Evolutionary conservation across 2,113 vertebrate species (phyloP).

Genomic region (Chiloscyllium plagiosum): DNA sequence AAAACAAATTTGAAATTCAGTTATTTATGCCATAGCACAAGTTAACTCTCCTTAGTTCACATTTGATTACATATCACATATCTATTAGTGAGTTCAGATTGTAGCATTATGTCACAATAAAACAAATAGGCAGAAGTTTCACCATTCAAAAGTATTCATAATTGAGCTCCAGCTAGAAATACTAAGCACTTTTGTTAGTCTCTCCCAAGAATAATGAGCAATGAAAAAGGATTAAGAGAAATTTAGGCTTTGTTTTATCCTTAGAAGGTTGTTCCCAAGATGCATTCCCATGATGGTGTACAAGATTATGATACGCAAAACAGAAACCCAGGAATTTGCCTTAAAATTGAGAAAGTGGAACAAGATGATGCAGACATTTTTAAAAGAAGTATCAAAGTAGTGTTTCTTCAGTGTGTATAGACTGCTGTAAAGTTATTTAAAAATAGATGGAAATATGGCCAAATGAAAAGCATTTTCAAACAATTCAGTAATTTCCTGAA

Average conservation of each 20-base stretch:
- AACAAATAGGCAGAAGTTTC: neutral
- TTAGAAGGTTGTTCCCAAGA: neutral
- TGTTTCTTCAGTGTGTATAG: neutral
- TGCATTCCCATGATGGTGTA: neutral
- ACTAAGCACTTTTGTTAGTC: neutral
- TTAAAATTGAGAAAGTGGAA: neutral
- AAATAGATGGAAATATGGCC: neutral
- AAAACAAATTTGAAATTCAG: neutral
- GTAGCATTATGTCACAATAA: neutral
- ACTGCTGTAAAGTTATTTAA: neutral
- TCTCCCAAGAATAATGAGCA: neutral
- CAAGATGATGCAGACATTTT: neutral
- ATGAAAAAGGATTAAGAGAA: neutral
- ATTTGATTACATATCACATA: neutral
- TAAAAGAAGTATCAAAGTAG: neutral
- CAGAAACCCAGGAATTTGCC: neutral
- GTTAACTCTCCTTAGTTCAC: neutral
- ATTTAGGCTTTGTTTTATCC: neutral
- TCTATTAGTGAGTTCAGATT: neutral
- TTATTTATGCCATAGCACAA: neutral
- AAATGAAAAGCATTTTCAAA: neutral
- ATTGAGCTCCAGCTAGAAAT: neutral
- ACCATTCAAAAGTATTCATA: neutral
- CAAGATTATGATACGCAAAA: neutral
- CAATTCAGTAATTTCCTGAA: neutral